Evolutionary conservation across 1,140 invertebrate species (phyloP).

Genomic region (Cyclargus thomasi): DNA sequence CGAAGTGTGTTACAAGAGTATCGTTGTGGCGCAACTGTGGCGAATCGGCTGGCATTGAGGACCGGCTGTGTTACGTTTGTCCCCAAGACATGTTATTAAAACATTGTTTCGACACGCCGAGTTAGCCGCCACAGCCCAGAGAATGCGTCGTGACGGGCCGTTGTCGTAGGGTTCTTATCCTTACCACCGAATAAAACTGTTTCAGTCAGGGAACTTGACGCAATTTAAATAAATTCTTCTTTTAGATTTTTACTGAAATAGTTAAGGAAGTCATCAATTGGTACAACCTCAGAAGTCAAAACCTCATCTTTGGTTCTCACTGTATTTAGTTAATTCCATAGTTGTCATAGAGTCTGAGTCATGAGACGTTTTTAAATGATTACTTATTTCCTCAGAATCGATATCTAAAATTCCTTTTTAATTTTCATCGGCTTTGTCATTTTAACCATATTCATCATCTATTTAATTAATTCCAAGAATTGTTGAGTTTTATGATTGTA

Average conservation of each 20-base stretch:
- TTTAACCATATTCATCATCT: background rate
- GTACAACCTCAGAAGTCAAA: too few relatives aligned
- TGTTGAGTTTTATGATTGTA: background rate
- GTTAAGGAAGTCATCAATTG: background rate
- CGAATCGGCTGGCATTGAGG: conserved; percentile 23
- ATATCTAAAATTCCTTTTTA: background rate
- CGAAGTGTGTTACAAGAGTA: conserved; percentile 8
- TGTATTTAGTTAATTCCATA: too few relatives aligned
- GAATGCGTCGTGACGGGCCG: background rate
- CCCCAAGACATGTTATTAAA: conserved; percentile 12
- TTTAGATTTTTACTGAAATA: background rate
- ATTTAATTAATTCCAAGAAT: background rate
- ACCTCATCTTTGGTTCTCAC: too few relatives aligned
- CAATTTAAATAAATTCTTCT: background rate
- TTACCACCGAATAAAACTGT: too few relatives aligned
- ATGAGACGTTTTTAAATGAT: background rate
- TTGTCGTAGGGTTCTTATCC: background rate
- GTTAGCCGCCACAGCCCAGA: background rate
- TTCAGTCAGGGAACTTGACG: background rate
- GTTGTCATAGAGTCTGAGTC: background rate
- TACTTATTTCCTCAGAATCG: background rate
- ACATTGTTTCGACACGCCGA: conserved; percentile 2
- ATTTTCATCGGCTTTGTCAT: background rate
- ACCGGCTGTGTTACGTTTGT: conserved; percentile 5
- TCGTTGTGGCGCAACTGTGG: conserved; percentile 28